A percentile compares a stretch with the other conserved stretches of the same genome.
Conservation (phyloP, 2,797 vertebrate species). For the Acestrorhynchus altus region DNA sequence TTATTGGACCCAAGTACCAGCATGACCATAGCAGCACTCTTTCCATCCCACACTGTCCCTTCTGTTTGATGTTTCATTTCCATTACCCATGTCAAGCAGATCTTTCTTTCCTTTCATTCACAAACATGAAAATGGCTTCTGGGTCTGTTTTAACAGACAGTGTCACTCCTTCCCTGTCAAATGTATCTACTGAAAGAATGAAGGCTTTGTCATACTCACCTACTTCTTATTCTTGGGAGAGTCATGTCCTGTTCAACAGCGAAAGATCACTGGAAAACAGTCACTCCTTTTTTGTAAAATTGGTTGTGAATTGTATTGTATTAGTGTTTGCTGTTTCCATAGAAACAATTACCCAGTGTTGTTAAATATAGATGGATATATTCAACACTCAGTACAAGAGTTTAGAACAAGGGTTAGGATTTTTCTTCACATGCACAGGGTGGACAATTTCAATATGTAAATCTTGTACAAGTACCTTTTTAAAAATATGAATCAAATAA, state of each 20-base stretch:
- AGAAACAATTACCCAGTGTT: not conserved
- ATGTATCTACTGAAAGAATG: conserved; percentile 29
- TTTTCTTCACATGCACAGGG: no score
- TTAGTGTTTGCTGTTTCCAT: not conserved
- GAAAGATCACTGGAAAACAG: conserved; percentile 3
- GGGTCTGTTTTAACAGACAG: conserved; percentile 30
- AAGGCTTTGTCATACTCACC: conserved; percentile 26
- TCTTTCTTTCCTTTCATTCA: conserved; percentile 44
- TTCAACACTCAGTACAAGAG: no score
- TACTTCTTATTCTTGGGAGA: conserved; percentile 32
- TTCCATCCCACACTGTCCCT: conserved; percentile 22
- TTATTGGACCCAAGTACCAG: conserved; percentile 46
- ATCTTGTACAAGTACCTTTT: no score
- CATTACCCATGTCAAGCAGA: conserved; percentile 34
- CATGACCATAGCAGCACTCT: conserved; percentile 36
- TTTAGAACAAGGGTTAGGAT: no score
- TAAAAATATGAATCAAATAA: no score
- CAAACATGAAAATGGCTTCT: conserved; percentile 27
- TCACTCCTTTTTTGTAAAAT: not conserved
- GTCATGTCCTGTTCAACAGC: conserved; percentile 13
- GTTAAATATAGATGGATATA: no score
- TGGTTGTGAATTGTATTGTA: conserved; percentile 8
- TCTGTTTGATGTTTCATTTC: conserved; percentile 52
- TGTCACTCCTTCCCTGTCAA: conserved; percentile 38
- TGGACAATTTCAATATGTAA: no score